Base-by-base conservation (phyloP, 2,797 vertebrate species). In the Smutsia gigantea region DNA sequence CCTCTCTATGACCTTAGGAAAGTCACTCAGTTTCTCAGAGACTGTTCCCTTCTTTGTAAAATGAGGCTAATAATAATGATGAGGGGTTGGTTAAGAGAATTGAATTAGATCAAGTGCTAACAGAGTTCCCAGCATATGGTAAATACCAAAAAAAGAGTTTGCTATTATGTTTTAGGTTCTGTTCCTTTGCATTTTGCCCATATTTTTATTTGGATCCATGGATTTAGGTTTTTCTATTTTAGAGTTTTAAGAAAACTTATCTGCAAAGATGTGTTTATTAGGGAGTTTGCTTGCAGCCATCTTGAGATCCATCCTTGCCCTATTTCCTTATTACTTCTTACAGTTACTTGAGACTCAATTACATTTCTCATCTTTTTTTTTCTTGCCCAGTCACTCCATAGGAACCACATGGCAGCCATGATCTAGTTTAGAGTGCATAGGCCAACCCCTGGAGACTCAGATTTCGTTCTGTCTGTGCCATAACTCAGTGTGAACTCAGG, bases 301-400 rank as follows among this genome's bases (percentile, higher is more conserved):
- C 85, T 95, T 84, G 69, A 93, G 90, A 93, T 71, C 37, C 55
- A 94, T 90, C 42, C 57, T 95, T 88, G 63, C 55, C 69, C 23
- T 49, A 94, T 21, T 86, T 93, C 51, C 51, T 97, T 74, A 86
- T 90, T 92, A 87, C 46, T 92, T 97, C 37, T 81, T 78, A 87
- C 77, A 93, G 74, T 95, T 93, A 90, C 61, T 51, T 59, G 68
- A 95, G 29, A 77, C 21, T 90, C 51, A 87, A 49, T 68, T 90
- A 27, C 21, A 68, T 69, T 93, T 87, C 59, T 85, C 86, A 81
- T 95, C 89, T 94, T 27, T 81, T 69, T 74, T 55, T 64, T 78
- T 7, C 46, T 94, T 18, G 10, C 31, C 23, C 37, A 37, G 0
- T 88, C 63, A 82, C 74, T 68, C 53, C 81, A 14, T 31, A 74